Evolutionary conservation across 2,888 invertebrate genomes (phyloP), one percentile per base, ranked within the genome.

Genomic region (Ophioninae sp.): DNA sequence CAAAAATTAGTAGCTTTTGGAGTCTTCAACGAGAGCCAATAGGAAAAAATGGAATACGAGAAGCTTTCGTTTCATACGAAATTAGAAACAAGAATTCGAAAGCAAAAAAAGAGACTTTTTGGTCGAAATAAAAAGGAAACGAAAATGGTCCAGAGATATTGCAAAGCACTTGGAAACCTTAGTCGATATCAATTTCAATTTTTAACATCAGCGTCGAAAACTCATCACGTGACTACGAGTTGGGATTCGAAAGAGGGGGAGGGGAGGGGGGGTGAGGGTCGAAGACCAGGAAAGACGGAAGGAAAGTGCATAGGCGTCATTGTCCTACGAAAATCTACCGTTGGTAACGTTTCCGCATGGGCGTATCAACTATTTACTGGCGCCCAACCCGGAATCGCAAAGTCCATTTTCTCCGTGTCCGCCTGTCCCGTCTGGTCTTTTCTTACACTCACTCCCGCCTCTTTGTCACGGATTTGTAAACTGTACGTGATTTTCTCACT

Each of bases 251-350:
- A 67, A 63, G 77, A 79, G 80, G 68, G 79, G 59, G 69, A 73
- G 41, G 68, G 68, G 51, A 75, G 41, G 74, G 37, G 51, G 23
- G 77, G 64, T 44, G 41, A 72, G 73, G 56, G 37, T n/a, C 23
- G 22, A 75, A 61, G 71, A 78, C 30, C 2, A 79, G 72, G 61
- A 65, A 61, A 75, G 0, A 39, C 51, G 6, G 56, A 68, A 41
- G 64, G 63, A 67, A 23, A 69, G 58, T 79, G 85, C 85, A 85
- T 82, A 83, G 83, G 85, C 87, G 85, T 90, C 89, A 90, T 89
- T 90, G 89, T 89, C 89, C 89, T 90, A 89, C 87, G 89, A 89
- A 79, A 79, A 90, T 90, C 87, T 88, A 85, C 84, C 84, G 84
- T 86, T 86, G 84, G 86, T 41, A 85, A 85, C 85, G 85, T 88